Conservation (phyloP, 2,888 invertebrate genomes). For the Callyntrura sp. region DNA sequence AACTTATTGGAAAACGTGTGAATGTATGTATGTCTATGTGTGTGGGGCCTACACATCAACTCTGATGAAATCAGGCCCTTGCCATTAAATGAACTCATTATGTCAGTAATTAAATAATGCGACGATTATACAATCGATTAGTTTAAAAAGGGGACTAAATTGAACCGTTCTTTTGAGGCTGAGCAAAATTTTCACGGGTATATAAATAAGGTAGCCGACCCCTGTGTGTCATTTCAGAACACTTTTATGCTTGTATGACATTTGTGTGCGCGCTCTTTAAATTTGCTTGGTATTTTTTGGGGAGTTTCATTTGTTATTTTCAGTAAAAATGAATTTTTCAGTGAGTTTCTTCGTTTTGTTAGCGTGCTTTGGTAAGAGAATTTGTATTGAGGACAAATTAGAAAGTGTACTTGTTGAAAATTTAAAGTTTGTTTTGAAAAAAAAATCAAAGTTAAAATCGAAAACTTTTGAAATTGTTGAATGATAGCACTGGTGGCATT, state of each 20-base stretch:
- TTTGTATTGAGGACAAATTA: not conserved
- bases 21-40: not conserved
- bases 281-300: conserved; percentile 14
- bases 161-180: not conserved
- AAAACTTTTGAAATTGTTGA: conserved; percentile 26
- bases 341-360: conserved; percentile 32
- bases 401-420: not conserved
- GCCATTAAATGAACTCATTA: conserved; percentile 69
- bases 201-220: conserved; percentile 67
- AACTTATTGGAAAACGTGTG: not conserved
- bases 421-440: not conserved
- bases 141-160: not conserved
- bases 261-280: not conserved
- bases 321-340: conserved; percentile 59
- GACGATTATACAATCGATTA: not conserved
- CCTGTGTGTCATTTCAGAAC: conserved; percentile 37
- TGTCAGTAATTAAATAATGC: conserved; percentile 31
- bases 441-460: not conserved
- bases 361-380: conserved; percentile 56
- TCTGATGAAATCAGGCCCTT: conserved; percentile 57
- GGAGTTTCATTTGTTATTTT: too few species aligned
- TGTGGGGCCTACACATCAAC: too few species aligned
- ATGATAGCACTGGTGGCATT: not conserved
- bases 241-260: conserved; percentile 18
- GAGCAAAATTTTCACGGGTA: conserved; percentile 66